Conservation (phyloP, 35 echinoderm and acorn worm species). For the Patiria miniata region DNA sequence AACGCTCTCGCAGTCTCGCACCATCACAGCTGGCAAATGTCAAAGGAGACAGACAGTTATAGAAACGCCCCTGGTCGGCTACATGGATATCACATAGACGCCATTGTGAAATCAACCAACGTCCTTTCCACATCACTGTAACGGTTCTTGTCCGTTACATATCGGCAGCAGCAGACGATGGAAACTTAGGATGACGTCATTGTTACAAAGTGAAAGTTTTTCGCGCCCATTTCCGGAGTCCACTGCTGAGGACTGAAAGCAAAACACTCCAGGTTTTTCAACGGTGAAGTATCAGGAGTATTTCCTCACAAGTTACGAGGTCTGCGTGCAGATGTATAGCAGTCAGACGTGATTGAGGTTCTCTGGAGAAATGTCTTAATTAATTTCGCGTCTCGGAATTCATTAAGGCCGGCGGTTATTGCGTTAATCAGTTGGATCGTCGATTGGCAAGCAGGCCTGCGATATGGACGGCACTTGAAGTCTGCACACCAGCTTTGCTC, state of each 20-base stretch:
- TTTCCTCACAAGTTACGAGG: too few species aligned
- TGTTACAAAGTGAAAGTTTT: not conserved
- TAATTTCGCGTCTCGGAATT: constrained; percentile 6
- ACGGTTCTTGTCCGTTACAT: not conserved
- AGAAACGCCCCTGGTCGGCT: not conserved
- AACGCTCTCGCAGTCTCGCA: too few species aligned
- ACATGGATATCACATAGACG: not conserved
- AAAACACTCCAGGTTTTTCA: too few species aligned
- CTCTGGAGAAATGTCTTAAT: not conserved
- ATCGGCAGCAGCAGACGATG: not conserved
- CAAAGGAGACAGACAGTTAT: not conserved
- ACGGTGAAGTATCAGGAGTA: too few species aligned
- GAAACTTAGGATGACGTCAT: constrained; percentile 16
- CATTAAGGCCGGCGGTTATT: not conserved
- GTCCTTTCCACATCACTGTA: too few species aligned
- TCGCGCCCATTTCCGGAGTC: constrained; percentile 2
- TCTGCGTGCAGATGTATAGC: too few species aligned
- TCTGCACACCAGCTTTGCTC: too few species aligned
- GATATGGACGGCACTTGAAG: too few species aligned
- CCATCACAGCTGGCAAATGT: constrained; percentile 18
- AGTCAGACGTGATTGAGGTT: not conserved
- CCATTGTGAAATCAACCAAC: not conserved
- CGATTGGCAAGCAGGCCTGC: too few species aligned
- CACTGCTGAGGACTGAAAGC: too few species aligned
- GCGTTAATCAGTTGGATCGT: too few species aligned